These are phyloP conservation scores for Phalacrocorax pelagicus DNA, from an alignment of 2,113 vertebrate species.

Conservation along the genomic window DNA sequence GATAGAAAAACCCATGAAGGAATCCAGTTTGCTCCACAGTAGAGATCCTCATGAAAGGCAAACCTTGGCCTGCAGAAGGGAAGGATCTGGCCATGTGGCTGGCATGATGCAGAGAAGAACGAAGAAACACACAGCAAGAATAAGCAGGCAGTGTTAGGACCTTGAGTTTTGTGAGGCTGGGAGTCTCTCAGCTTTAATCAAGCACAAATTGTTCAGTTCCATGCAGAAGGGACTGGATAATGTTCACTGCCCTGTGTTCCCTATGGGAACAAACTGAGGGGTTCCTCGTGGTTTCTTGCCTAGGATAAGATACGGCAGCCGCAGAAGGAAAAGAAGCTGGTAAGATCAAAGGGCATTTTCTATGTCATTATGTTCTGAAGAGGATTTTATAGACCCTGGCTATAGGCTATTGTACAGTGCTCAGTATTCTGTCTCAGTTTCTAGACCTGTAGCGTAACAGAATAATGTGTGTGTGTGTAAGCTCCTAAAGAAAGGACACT, in stretches of 20 bases:
- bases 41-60: neutral
- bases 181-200: neutral
- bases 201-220: neutral
- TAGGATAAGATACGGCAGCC: neutral
- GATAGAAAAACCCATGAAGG: neutral
- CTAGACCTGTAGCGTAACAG: neutral
- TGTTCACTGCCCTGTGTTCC: neutral
- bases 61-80: neutral
- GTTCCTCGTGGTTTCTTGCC: neutral
- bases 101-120: neutral
- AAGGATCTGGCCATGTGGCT: neutral
- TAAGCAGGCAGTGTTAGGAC: neutral
- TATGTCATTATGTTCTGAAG: neutral
- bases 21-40: neutral
- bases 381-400: neutral
- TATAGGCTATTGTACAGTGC: neutral
- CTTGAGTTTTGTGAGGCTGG: neutral
- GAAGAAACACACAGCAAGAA: neutral
- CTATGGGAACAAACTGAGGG: neutral
- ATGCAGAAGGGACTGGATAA: neutral
- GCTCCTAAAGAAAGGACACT: neutral
- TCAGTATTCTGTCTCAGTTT: neutral
- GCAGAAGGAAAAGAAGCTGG: neutral
- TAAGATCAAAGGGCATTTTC: neutral
- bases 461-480: neutral